Evolutionary conservation across 2,113 vertebrate species (phyloP).

Genomic region (Lamprologus callipterus): DNA sequence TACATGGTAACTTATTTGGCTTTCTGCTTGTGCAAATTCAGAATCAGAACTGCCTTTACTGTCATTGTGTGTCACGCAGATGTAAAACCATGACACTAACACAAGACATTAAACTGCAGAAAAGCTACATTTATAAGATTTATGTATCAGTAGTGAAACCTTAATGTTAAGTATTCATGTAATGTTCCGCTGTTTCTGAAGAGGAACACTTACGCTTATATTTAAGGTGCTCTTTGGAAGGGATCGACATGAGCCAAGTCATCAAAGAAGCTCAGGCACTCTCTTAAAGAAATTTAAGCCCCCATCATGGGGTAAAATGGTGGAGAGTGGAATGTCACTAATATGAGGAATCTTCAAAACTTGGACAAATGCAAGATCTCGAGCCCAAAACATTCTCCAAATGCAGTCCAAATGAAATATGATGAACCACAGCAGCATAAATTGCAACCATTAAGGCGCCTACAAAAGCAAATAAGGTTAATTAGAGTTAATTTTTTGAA

Average conservation of each 20-base stretch:
- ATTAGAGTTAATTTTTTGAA: not conserved
- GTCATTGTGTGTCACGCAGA: not conserved
- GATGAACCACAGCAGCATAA: not conserved
- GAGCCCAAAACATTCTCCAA: not conserved
- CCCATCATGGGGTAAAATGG: not conserved
- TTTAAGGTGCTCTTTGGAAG: not conserved
- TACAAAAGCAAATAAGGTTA: not conserved
- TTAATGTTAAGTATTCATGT: not conserved
- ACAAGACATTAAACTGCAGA: not conserved
- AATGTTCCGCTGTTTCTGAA: not conserved
- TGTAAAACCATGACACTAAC: not conserved
- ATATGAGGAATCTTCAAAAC: not conserved
- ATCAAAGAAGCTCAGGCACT: not conserved
- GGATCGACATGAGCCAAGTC: not conserved
- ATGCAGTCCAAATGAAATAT: not conserved
- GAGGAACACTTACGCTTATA: not conserved
- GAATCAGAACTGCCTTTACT: not conserved
- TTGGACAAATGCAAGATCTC: not conserved
- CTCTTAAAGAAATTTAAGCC: not conserved
- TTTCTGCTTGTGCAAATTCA: not conserved
- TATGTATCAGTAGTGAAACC: not conserved
- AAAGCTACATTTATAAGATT: not conserved
- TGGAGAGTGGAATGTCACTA: not conserved
- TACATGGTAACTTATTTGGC: not conserved
- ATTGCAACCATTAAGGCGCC: not conserved